A percentile compares a stretch with the other conserved stretches of the same genome.
These are phyloP conservation scores for Zonotrichia leucophrys DNA, from an alignment of 2,113 vertebrate genomes.

Conservation along the genomic window DNA sequence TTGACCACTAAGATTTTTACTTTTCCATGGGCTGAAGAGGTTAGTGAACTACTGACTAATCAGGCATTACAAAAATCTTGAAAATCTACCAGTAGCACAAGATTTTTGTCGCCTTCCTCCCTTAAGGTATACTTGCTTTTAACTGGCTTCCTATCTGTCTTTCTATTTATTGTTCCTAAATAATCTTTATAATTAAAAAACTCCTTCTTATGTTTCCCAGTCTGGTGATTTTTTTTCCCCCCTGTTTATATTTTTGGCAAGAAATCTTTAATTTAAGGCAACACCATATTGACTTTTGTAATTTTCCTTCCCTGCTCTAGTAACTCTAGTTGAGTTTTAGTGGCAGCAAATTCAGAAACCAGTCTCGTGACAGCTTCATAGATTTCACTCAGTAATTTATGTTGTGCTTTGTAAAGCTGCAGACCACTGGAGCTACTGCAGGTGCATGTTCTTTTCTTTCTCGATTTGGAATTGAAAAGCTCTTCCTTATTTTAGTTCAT, in stretches of 20 bases:
- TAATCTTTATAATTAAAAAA: not conserved
- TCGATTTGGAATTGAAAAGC: not conserved
- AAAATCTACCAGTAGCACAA: not conserved
- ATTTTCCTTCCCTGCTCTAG: not conserved
- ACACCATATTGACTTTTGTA: not conserved
- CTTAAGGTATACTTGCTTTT: not conserved
- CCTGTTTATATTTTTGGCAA: not conserved
- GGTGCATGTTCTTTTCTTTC: not conserved
- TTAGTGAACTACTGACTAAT: not conserved
- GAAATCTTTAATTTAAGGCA: not conserved
- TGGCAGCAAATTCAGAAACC: not conserved
- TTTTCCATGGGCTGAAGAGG: not conserved
- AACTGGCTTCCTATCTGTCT: not conserved
- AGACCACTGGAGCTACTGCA: not conserved
- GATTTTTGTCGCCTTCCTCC: not conserved
- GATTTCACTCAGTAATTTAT: constrained; percentile 6
- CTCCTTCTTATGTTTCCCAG: not conserved
- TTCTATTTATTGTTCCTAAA: not conserved
- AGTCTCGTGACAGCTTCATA: not conserved
- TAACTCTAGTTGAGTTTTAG: not conserved
- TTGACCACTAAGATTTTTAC: not conserved
- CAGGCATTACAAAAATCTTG: not conserved
- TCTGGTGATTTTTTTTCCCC: not conserved
- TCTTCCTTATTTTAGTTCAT: not conserved
- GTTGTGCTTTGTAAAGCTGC: not conserved